phyloP scores from a whole-genome alignment of 1,140 invertebrate species.

The Neodiprion fabricii region DNA sequence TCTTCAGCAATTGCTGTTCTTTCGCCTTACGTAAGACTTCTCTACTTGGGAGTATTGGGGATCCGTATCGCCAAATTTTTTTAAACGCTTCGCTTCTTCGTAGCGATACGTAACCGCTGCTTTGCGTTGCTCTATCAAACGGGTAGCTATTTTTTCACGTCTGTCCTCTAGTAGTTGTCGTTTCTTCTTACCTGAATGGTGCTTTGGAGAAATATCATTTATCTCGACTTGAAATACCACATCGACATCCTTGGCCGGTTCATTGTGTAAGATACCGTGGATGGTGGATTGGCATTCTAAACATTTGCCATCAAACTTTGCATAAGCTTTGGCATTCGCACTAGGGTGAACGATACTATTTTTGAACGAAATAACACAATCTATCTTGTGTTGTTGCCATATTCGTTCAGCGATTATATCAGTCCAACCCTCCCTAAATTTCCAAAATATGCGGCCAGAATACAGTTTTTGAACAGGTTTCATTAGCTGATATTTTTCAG shows the following conservation, averaged over 20 bases:
- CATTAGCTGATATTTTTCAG: not conserved
- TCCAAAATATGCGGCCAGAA: not conserved
- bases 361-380: conserved; percentile 21
- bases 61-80: conserved; percentile 19
- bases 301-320: not conserved
- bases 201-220: not conserved
- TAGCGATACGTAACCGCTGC: conserved; percentile 19
- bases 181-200: conserved; percentile 12
- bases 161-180: conserved; percentile 17
- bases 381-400: conserved; percentile 16
- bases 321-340: conserved; percentile 7
- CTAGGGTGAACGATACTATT: conserved; percentile 8
- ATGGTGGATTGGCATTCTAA: conserved; percentile 18
- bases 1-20: conserved; percentile 17
- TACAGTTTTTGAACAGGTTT: conserved; percentile 4
- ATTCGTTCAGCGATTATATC: conserved; percentile 17
- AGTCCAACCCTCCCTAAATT: conserved; percentile 14
- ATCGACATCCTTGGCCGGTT: not conserved
- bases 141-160: conserved; percentile 11
- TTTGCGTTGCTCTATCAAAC: conserved; percentile 18
- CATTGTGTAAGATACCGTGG: conserved; percentile 3
- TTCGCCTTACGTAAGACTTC: conserved; percentile 26
- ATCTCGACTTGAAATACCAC: conserved; percentile 18
- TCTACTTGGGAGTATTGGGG: conserved; percentile 17
- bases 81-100: conserved; percentile 17